phyloP scores from a whole-genome alignment of 2,113 vertebrate genomes.

The Paradisaea rubra region DNA sequence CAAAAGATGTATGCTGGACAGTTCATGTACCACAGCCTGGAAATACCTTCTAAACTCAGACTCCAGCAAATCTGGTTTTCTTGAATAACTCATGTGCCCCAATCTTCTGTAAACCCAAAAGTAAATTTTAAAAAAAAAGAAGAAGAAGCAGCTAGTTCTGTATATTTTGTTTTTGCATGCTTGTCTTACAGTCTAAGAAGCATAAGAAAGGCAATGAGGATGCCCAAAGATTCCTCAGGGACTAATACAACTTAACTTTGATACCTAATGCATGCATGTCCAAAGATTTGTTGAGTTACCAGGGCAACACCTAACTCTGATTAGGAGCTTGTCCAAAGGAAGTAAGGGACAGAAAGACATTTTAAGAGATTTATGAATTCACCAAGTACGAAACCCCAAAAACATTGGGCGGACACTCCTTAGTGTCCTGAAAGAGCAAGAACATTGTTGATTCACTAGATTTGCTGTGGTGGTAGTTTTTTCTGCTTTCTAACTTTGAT shows the following conservation, averaged over 20 bases:
- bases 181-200: not conserved
- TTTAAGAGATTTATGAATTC: not conserved
- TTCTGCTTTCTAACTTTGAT: not conserved
- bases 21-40: not conserved
- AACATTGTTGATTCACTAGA: not conserved
- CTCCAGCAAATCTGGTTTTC: not conserved
- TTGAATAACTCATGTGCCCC: not conserved
- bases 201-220: not conserved
- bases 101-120: not conserved
- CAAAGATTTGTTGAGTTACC: not conserved
- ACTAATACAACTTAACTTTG: not conserved
- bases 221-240: not conserved
- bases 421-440: not conserved
- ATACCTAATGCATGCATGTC: not conserved
- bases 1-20: not conserved
- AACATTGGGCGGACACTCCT: not conserved
- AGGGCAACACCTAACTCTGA: not conserved
- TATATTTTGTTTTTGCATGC: not conserved
- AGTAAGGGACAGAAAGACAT: not conserved
- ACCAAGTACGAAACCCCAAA: not conserved
- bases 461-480: not conserved
- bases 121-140: not conserved
- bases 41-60: not conserved
- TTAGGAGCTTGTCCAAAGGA: not conserved
- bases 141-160: not conserved